Percentiles rank a stretch among this genome's conserved stretches.
Conservation (phyloP, 2,888 invertebrate genomes). For the Malacosoma neustria region DNA sequence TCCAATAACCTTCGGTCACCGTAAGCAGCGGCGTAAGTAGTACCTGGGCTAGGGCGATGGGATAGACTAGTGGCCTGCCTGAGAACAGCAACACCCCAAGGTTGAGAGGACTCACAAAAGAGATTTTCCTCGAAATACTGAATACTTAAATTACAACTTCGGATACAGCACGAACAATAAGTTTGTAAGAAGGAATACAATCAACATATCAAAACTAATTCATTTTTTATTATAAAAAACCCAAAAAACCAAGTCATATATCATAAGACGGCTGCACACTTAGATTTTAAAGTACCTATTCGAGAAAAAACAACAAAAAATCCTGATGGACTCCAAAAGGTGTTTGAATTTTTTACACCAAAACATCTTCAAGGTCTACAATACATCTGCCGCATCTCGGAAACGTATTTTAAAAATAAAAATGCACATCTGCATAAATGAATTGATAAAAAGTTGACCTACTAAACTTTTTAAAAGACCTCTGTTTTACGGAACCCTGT, state of each 20-base stretch:
- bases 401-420: slow-evolving; percentile 47
- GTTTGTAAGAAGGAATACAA: too few species aligned
- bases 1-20: too few species aligned
- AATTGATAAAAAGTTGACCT: slow-evolving; percentile 71
- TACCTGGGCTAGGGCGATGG: too few species aligned
- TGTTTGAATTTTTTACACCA: slow-evolving; percentile 49
- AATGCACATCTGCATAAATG: slow-evolving; percentile 65
- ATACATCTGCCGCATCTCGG: slow-evolving; percentile 60
- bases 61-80: too few species aligned
- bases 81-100: too few species aligned
- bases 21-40: too few species aligned
- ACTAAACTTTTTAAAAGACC: slow-evolving; percentile 45
- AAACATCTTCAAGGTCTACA: slow-evolving; percentile 58
- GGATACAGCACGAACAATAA: too few species aligned
- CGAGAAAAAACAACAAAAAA: slow-evolving; percentile 29
- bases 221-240: too few species aligned
- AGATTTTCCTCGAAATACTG: too few species aligned
- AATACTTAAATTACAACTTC: too few species aligned
- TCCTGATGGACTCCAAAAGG: slow-evolving; percentile 45
- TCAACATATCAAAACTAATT: too few species aligned
- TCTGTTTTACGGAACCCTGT: slow-evolving; percentile 17
- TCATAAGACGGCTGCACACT: slow-evolving; percentile 7
- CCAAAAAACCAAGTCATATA: not conserved
- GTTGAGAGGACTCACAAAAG: too few species aligned
- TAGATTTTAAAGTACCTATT: slow-evolving; percentile 22